Base-by-base conservation (phyloP, 2,797 vertebrate genomes). In the Sciaenops ocellatus region DNA sequence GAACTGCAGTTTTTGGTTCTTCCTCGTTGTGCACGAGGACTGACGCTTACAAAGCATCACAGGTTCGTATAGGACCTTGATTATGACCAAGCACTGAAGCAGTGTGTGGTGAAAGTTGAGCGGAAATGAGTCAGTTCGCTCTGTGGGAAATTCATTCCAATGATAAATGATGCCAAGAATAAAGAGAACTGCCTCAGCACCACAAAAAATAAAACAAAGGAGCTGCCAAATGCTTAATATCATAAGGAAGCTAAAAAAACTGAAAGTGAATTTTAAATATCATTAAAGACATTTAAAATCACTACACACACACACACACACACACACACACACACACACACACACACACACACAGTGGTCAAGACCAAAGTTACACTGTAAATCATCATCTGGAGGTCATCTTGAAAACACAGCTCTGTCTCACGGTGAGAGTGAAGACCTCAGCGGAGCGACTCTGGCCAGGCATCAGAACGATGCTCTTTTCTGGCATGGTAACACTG, bases 381-480 rank as follows among this genome's bases (percentile, higher is more conserved):
- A 30, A 44, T 46, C 48, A 30, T 62, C 26, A 46, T 59, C 26
- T 61, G 57, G 22, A 71, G 61, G 69, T 65, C 57, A 67, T 66
- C 34, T 38, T 38, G 28, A 48, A 22, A 26, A 51, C 64, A 6
- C 18, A 0, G 13, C 4, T 17, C 6, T 4, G 11, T 34, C 38
- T 59, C 10, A 30, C 7, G 3, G 41, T 2, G 38, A 61, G 55
- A 38, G 56, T 16, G 13, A 34, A 30, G 26, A 34, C 46, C 61
- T 69, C 55, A 15, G 71, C 56, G 22, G 41, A 34, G 18, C 34
- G 47, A n/a, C 15, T 44, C 50, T 69, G 75, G 77, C 67, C 41
- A 8, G 1, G n/a, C 38, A 75, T 82, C 69, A 73, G 67, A 78
- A 8, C 5, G 1, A 30, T 46, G 75, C 64, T 72, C 41, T 42